Percentiles rank a stretch among this genome's conserved stretches.
These are phyloP conservation scores for Poecilia velifera DNA, from an alignment of 2,797 vertebrate species.

Conservation along the genomic window DNA sequence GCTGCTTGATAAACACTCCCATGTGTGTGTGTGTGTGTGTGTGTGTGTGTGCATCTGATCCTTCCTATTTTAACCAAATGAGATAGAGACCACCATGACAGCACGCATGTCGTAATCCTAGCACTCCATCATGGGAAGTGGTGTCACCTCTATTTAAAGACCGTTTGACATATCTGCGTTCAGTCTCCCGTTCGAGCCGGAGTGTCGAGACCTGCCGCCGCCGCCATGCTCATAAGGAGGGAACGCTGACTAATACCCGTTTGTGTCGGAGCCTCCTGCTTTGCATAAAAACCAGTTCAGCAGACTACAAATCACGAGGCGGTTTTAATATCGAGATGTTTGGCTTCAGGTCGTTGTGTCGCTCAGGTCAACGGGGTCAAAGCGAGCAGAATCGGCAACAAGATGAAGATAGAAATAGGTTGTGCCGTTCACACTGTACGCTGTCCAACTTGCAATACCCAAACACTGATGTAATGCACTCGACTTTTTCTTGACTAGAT, in stretches of 20 bases:
- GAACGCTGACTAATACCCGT: neutral
- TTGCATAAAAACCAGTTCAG: conserved; percentile 36
- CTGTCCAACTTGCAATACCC: neutral
- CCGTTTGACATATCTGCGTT: conserved; percentile 49
- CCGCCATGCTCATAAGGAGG: neutral
- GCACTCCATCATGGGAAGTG: conserved; percentile 1
- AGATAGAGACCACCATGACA: conserved; percentile 32
- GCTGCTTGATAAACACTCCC: conserved; percentile 6
- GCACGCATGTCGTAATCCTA: conserved; percentile 15
- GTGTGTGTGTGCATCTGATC: neutral
- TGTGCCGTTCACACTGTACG: neutral
- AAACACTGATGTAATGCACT: conserved; percentile 5
- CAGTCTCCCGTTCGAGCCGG: conserved; percentile 42
- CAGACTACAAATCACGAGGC: neutral
- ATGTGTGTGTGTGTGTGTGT: too few relatives aligned
- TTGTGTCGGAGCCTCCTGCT: neutral
- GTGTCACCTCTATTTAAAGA: conserved; percentile 56
- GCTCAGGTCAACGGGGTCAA: neutral
- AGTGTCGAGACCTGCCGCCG: conserved; percentile 22
- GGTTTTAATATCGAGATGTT: neutral
- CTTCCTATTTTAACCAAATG: conserved; percentile 39
- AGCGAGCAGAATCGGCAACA: neutral
- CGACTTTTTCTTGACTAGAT: conserved; percentile 8
- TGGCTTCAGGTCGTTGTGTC: neutral
- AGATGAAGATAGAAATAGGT: neutral